Base-by-base conservation (phyloP, 1,140 invertebrate genomes). In the Lithobius niger region DNA sequence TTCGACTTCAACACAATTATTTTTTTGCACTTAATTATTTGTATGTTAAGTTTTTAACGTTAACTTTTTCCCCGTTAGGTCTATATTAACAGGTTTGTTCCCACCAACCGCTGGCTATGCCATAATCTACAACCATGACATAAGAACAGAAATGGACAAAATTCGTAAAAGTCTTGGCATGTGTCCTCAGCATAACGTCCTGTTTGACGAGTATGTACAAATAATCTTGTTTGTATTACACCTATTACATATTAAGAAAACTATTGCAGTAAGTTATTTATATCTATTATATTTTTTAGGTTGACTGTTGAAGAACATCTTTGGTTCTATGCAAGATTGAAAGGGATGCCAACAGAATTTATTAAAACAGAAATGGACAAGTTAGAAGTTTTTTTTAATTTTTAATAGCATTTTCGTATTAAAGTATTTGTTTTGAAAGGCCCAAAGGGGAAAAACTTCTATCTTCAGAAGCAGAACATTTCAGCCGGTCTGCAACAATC, bases 21-120 rank as follows among this genome's bases (percentile, higher is more conserved):
- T n/a, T n/a, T n/a, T n/a, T n/a, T n/a, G n/a, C n/a, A n/a, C n/a
- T n/a, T n/a, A n/a, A n/a, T n/a, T n/a, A n/a, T n/a, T n/a, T n/a
- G n/a, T n/a, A n/a, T n/a, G n/a, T n/a, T n/a, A 40, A 40, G 31
- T 40, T 40, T 40, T 10, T n/a, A n/a, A n/a, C n/a, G n/a, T n/a
- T n/a, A n/a, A 27, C 6, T 60, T 58, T 2, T 62, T 26, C 61
- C 58, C 28, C 60, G 59, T 45, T 57, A 76, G 74, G 63, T 77
- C 75, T 13, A 50, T 62, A 40, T 59, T 61, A 57, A 27, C 59
- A 82, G 85, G 86, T 24, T 77, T 89, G 64, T 74, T 82, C 24
- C 74, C 78, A 1, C 80, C 84, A 19, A 80, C 79, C 0, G 73
- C 70, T 52, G 86, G 86, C 1, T 77, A 75, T n/a, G 82, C 86